A percentile compares a stretch with the other conserved stretches of the same genome.
Conservation (phyloP, 2,113 vertebrate species). For the Cnemophilus loriae region DNA sequence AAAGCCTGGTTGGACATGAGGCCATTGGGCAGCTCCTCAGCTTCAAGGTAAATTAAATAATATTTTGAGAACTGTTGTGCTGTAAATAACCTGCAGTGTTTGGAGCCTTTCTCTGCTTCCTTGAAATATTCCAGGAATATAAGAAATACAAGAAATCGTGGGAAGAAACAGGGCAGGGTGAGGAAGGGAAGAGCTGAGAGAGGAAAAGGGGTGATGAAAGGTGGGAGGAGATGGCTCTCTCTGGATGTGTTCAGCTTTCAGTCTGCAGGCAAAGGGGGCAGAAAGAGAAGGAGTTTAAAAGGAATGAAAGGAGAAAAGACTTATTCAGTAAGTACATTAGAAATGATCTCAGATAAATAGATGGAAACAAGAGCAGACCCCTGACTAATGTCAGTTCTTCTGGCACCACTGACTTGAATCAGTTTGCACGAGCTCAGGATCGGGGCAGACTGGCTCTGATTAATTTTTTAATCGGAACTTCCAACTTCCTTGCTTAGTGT, state of each 20-base stretch:
- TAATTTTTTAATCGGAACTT: not conserved
- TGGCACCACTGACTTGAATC: not conserved
- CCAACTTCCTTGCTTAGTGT: not conserved
- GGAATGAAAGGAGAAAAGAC: not conserved
- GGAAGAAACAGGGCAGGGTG: not conserved
- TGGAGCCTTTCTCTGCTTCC: not conserved
- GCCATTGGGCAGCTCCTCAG: not conserved
- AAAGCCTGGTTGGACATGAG: not conserved
- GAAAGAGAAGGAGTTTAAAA: not conserved
- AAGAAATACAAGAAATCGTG: not conserved
- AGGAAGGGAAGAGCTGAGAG: not conserved
- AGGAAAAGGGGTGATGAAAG: not conserved
- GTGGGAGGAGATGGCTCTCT: not conserved
- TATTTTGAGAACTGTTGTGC: not conserved
- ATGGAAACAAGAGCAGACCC: not conserved
- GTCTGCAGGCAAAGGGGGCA: not conserved
- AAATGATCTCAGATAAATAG: not conserved
- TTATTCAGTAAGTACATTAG: not conserved
- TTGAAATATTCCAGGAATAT: not conserved
- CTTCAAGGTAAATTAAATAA: not conserved
- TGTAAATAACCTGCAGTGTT: not conserved
- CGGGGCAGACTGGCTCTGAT: not conserved
- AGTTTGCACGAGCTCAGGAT: not conserved
- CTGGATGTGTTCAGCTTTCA: not conserved
- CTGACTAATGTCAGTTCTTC: not conserved